These are phyloP conservation scores for Hydroisotoma schaefferi DNA, from an alignment of 2,888 invertebrate species.

Conservation along the genomic window DNA sequence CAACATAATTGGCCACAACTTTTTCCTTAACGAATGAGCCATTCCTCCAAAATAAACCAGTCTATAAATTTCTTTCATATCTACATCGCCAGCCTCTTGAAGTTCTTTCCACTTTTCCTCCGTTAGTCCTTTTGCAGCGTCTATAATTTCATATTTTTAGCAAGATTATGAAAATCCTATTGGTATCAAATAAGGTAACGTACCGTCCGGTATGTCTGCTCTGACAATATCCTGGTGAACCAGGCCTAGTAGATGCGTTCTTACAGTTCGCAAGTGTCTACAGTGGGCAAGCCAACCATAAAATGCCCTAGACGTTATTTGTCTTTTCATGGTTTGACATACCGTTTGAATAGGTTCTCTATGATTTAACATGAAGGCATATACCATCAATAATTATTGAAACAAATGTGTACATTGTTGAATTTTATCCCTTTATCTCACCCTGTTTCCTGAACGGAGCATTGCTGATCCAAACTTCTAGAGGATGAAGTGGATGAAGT, in stretches of 20 bases:
- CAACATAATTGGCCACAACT: slow-evolving; percentile 51
- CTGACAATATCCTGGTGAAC: slow-evolving; percentile 63
- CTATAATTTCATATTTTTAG: slow-evolving; percentile 17
- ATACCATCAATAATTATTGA: background rate
- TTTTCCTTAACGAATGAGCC: slow-evolving; percentile 68
- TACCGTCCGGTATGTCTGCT: slow-evolving; percentile 53
- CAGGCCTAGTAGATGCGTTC: slow-evolving; percentile 85
- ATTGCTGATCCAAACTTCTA: slow-evolving; percentile 50
- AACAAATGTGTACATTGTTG: background rate
- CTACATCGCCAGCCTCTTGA: slow-evolving; percentile 56
- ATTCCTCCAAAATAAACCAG: slow-evolving; percentile 86
- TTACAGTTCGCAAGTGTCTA: slow-evolving; percentile 83
- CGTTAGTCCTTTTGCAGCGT: slow-evolving; percentile 62
- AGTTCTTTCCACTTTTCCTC: slow-evolving; percentile 70
- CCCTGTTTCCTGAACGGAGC: slow-evolving; percentile 44
- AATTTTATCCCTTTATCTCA: slow-evolving; percentile 19
- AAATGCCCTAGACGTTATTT: slow-evolving; percentile 91
- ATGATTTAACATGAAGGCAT: slow-evolving; percentile 18
- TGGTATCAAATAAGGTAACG: background rate
- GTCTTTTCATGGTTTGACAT: slow-evolving; percentile 90
- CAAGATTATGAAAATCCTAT: background rate
- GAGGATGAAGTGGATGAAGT: slow-evolving; percentile 51
- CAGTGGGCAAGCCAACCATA: slow-evolving; percentile 96
- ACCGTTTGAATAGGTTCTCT: slow-evolving; percentile 66
- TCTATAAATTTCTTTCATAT: slow-evolving; percentile 68